phyloP scores from a whole-genome alignment of 2,888 invertebrate species.

The Pecten maximus region DNA sequence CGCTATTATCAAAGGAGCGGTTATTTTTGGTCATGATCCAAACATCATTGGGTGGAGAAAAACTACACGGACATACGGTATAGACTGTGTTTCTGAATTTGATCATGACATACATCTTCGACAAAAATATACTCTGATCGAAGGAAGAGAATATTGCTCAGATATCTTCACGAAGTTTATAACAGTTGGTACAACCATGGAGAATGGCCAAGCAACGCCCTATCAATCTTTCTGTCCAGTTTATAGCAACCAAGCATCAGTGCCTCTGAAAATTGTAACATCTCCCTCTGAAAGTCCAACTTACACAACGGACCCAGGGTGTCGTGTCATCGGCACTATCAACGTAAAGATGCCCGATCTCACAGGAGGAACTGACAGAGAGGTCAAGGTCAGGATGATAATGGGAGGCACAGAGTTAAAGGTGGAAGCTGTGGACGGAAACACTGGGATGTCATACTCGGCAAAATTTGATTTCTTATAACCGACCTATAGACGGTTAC shows the following conservation, averaged over 20 bases:
- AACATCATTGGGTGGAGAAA: conserved; percentile 41
- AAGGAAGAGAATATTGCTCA: conserved; percentile 37
- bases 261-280: not conserved
- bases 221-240: not conserved
- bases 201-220: not conserved
- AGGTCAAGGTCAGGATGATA: not conserved
- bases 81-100: not conserved
- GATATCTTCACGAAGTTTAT: conserved; percentile 36
- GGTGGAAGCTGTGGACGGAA: conserved; percentile 23
- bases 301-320: conserved; percentile 36
- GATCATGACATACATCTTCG: not conserved
- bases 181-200: not conserved
- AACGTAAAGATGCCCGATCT: not conserved
- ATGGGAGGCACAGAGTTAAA: conserved; percentile 2
- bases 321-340: not conserved
- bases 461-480: conserved; percentile 27
- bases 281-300: not conserved
- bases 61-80: conserved; percentile 40
- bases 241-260: not conserved
- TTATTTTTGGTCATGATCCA: conserved; percentile 43
- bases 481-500: not conserved
- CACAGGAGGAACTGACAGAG: not conserved
- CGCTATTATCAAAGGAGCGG: conserved; percentile 45
- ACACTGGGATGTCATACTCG: not conserved
- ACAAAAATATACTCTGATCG: not conserved